phyloP scores from a whole-genome alignment of 2,888 invertebrate genomes.

The Acleris sparsana region DNA sequence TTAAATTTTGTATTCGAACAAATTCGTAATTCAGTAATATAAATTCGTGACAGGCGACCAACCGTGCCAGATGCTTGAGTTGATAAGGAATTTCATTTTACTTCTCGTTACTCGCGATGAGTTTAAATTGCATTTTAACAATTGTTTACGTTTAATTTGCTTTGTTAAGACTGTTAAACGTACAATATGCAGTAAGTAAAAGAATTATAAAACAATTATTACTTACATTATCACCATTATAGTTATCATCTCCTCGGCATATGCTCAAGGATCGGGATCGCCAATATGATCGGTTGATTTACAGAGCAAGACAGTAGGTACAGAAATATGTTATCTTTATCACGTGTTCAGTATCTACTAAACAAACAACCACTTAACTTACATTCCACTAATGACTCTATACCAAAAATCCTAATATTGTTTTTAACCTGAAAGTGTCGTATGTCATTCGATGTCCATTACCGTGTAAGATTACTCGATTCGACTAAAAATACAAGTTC shows the following conservation, averaged over 20 bases:
- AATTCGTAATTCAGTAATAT: slow-evolving; percentile 8
- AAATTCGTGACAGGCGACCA: slow-evolving; percentile 6
- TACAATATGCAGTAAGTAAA: too few species aligned
- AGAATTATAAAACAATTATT: too few species aligned
- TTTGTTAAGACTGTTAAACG: too few species aligned
- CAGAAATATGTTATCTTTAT: not conserved
- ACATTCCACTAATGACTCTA: not conserved
- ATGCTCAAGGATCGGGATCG: too few species aligned
- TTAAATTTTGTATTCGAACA: slow-evolving; percentile 1
- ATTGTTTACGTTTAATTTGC: too few species aligned
- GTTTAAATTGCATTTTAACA: not conserved
- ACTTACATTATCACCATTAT: too few species aligned
- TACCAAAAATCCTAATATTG: not conserved
- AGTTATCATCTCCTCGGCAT: too few species aligned
- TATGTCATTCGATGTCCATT: slow-evolving; percentile 1
- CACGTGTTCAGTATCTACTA: not conserved
- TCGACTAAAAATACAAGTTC: slow-evolving; percentile 11
- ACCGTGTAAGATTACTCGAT: not conserved
- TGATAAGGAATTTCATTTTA: not conserved
- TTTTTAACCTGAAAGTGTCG: not conserved
- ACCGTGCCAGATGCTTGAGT: slow-evolving; percentile 2
- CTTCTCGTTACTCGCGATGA: not conserved
- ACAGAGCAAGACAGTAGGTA: not conserved
- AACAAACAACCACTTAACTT: not conserved
- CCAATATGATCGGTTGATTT: too few species aligned